phyloP scores from a whole-genome alignment of 2,797 vertebrate genomes.

The Sebastes flavidus region DNA sequence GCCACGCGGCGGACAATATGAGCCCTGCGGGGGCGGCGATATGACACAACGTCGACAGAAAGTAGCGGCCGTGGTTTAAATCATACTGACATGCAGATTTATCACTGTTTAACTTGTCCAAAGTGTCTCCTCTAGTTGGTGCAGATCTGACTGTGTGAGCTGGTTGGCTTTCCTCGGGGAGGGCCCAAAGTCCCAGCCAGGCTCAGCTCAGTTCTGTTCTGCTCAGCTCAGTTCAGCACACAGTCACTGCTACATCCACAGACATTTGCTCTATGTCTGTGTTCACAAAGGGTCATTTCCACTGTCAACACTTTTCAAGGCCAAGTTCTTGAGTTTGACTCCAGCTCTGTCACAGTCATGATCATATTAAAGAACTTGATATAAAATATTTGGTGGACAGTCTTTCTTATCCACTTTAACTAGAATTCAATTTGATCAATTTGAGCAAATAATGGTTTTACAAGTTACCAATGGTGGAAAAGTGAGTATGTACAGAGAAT shows the following conservation, averaged over 20 bases:
- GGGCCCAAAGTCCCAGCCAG: slow-evolving; percentile 41
- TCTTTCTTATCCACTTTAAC: background rate
- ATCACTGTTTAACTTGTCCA: slow-evolving; percentile 86
- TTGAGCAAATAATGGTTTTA: background rate
- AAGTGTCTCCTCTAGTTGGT: slow-evolving; percentile 81
- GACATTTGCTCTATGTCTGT: background rate
- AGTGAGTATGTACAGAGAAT: background rate
- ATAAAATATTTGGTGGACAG: background rate
- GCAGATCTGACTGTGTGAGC: slow-evolving; percentile 76
- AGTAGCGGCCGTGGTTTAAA: slow-evolving; percentile 76
- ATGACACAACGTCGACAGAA: slow-evolving; percentile 78
- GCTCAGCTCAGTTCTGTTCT: slow-evolving; percentile 42
- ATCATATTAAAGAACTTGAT: background rate
- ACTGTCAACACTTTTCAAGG: background rate
- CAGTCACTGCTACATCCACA: background rate
- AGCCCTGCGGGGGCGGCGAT: slow-evolving; percentile 70
- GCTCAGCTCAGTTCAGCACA: slow-evolving; percentile 37
- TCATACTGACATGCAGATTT: slow-evolving; percentile 82
- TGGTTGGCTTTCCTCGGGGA: slow-evolving; percentile 65
- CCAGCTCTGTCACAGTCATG: background rate
- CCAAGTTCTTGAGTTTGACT: background rate
- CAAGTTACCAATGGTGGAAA: background rate
- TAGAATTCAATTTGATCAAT: background rate
- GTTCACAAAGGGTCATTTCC: background rate
- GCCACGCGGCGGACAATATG: slow-evolving; percentile 72